Conservation (phyloP, 2,113 vertebrate species). For the Ramphastos sulfuratus region DNA sequence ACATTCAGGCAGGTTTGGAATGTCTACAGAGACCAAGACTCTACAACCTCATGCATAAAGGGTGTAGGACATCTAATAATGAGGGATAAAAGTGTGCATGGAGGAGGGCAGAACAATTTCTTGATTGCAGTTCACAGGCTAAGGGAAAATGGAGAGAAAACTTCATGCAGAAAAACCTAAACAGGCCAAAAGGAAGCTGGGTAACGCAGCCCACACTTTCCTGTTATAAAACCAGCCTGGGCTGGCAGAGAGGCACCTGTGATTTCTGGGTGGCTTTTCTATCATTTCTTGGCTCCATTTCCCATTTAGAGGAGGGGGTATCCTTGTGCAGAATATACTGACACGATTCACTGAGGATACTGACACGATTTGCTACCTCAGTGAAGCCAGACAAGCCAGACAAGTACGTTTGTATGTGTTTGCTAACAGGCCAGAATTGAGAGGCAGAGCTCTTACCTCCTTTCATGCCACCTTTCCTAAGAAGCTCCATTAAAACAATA, state of each 20-base stretch:
- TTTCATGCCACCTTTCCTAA: neutral
- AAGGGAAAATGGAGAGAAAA: neutral
- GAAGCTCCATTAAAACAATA: neutral
- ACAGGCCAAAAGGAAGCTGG: neutral
- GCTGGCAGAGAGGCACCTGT: neutral
- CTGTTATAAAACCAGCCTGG: neutral
- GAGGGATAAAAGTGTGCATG: neutral
- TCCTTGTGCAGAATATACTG: neutral
- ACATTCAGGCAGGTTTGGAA: no score
- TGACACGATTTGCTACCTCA: neutral
- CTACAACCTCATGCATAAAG: neutral
- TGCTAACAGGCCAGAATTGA: neutral
- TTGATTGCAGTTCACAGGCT: neutral
- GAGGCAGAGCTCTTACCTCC: neutral
- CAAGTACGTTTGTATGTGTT: rapidly evolving
- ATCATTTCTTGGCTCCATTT: neutral
- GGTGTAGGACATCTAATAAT: neutral
- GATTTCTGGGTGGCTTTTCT: neutral
- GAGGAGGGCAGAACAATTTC: neutral
- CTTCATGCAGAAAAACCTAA: neutral
- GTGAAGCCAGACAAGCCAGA: neutral
- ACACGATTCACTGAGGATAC: neutral
- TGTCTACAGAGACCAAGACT: no score
- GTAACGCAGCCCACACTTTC: neutral
- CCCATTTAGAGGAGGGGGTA: neutral